These are phyloP conservation scores for Zeuzera pyrina DNA, from an alignment of 2,888 invertebrate genomes.

Conservation along the genomic window DNA sequence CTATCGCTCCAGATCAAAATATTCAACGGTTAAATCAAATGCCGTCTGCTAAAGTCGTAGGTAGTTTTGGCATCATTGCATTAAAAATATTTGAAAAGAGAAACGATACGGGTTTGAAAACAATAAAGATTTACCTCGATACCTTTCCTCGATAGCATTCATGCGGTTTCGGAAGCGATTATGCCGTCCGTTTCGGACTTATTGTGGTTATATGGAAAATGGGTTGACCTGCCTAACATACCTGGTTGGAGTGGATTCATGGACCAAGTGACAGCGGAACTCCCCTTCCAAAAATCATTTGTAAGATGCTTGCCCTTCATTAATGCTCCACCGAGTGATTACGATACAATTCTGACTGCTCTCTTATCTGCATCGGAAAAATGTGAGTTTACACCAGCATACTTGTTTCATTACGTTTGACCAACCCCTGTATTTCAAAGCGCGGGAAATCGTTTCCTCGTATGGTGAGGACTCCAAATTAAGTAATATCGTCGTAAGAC, in stretches of 20 bases:
- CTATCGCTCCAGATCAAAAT: slow-evolving; percentile 1
- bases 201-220: slow-evolving; percentile 19
- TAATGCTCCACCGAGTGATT: slow-evolving; percentile 27
- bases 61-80: slow-evolving; percentile 2
- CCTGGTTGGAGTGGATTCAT: slow-evolving; percentile 28
- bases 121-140: not conserved
- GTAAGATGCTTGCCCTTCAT: slow-evolving; percentile 30
- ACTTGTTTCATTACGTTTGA: slow-evolving; percentile 26
- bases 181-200: slow-evolving; percentile 8
- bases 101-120: slow-evolving; percentile 1
- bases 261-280: slow-evolving; percentile 17
- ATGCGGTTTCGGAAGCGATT: not conserved
- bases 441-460: slow-evolving; percentile 22
- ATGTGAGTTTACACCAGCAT: slow-evolving; percentile 11
- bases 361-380: slow-evolving; percentile 3
- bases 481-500: slow-evolving; percentile 19
- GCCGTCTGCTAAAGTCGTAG: slow-evolving; percentile 1
- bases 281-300: slow-evolving; percentile 19
- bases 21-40: slow-evolving; percentile 6
- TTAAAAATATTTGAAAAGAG: slow-evolving; percentile 3
- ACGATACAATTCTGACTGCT: slow-evolving; percentile 12
- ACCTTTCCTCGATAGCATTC: not conserved
- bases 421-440: slow-evolving; percentile 28
- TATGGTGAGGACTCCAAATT: slow-evolving; percentile 13
- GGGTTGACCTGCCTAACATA: slow-evolving; percentile 16